Conservation (phyloP, 30 jellyfish, hydroid and myxozoan genomes). For the Cassiopea andromeda region DNA sequence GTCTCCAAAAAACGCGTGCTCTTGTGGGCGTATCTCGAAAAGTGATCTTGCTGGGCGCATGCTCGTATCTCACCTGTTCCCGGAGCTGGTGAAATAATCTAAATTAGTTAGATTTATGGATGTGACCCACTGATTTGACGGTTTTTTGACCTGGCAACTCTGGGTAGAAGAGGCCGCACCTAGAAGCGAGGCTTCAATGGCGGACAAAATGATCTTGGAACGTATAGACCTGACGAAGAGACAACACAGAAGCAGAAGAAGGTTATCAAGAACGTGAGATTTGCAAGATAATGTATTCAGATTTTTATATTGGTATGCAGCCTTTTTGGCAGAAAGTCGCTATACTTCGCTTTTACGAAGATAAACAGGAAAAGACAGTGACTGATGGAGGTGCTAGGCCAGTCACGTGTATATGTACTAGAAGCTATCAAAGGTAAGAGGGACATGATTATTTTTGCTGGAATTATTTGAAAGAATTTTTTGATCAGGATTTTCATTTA, state of each 20-base stretch:
- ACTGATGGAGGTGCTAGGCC: background rate
- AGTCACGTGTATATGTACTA: slow-evolving; percentile 11
- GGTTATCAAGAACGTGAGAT: background rate
- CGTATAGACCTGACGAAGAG: background rate
- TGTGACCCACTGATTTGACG: no score
- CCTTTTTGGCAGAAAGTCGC: background rate
- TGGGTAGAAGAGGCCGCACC: no score
- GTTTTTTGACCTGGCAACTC: no score
- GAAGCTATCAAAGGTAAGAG: background rate
- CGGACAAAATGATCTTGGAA: background rate
- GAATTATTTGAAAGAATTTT: no score
- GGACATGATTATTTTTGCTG: background rate
- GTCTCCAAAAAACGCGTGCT: background rate
- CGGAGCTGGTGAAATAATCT: background rate
- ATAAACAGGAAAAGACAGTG: background rate
- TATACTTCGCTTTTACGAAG: background rate
- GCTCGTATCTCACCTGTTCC: background rate
- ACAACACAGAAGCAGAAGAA: background rate
- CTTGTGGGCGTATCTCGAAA: background rate
- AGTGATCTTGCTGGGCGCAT: background rate
- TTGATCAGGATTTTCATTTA: no score
- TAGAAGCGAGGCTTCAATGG: background rate
- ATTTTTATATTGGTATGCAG: background rate
- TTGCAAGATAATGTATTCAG: no score
- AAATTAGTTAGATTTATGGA: no score